Evolutionary conservation across 2,113 vertebrate species (phyloP).

Genomic region (Hiodon alosoides): DNA sequence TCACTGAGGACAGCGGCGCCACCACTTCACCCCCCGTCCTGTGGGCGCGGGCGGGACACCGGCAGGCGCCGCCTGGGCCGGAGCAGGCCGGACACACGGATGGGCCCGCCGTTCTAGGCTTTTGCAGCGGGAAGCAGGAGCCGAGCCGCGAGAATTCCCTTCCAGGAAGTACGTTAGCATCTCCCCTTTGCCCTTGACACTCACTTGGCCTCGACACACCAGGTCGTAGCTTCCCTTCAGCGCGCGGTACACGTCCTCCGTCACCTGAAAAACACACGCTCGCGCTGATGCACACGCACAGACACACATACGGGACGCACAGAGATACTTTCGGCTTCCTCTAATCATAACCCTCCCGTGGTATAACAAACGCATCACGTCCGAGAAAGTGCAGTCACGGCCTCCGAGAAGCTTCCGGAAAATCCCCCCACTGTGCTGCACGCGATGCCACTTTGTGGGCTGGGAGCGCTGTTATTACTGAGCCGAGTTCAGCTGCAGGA

Average conservation of each 20-base stretch:
- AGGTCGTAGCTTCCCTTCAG: constrained; percentile 76
- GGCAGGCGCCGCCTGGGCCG: constrained; percentile 24
- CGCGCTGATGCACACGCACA: constrained; percentile 18
- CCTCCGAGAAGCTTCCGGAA: background rate
- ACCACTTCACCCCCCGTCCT: too few relatives aligned
- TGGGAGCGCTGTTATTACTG: background rate
- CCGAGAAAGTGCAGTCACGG: background rate
- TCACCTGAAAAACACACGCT: constrained; percentile 67
- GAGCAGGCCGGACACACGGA: constrained; percentile 51
- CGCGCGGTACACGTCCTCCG: constrained; percentile 87
- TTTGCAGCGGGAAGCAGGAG: constrained; percentile 41
- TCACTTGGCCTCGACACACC: constrained; percentile 90
- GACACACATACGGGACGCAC: background rate
- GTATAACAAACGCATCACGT: background rate
- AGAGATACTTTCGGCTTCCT: background rate
- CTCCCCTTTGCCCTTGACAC: constrained; percentile 97
- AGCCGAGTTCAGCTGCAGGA: background rate
- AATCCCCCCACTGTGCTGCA: background rate
- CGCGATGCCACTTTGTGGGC: background rate
- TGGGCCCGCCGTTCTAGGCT: constrained; percentile 62
- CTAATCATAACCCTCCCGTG: background rate
- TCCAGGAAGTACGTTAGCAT: constrained; percentile 98
- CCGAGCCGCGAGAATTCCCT: constrained; percentile 60
- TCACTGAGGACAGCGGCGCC: too few relatives aligned
- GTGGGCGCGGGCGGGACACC: background rate